Conservation (phyloP, 2,888 invertebrate genomes). For the Quadroppia sp. region DNA sequence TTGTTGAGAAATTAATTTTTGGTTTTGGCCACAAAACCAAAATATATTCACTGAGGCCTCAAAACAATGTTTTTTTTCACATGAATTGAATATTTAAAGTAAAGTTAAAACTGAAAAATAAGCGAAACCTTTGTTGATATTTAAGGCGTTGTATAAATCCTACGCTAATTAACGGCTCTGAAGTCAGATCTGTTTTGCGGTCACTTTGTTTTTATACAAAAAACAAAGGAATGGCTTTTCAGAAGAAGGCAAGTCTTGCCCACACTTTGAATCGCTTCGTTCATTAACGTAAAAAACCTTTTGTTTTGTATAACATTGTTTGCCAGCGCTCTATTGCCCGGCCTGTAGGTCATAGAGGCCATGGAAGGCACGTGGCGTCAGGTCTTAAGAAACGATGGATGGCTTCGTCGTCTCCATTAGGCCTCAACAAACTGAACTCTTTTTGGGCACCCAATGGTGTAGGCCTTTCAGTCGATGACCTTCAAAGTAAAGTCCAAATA, state of each 20-base stretch:
- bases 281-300: not conserved
- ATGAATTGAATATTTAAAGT: not conserved
- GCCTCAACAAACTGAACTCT: not conserved
- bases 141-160: constrained; percentile 28
- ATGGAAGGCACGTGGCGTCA: not conserved
- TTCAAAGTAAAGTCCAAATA: not conserved
- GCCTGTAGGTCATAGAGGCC: constrained; percentile 13
- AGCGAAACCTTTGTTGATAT: not conserved
- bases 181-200: constrained; percentile 11
- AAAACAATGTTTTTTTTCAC: not conserved
- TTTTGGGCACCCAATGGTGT: not conserved
- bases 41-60: not conserved
- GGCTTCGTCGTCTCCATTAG: not conserved
- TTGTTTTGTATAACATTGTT: not conserved
- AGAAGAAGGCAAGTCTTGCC: not conserved
- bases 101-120: not conserved
- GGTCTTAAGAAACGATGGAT: not conserved
- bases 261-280: not conserved
- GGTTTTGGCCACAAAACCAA: not conserved
- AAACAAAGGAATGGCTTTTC: not conserved
- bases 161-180: constrained; percentile 26
- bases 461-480: constrained; percentile 10
- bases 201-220: not conserved
- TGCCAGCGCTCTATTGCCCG: not conserved
- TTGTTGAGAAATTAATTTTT: not conserved